phyloP scores from a whole-genome alignment of 2,888 invertebrate species.

The Serrognathus titanus region DNA sequence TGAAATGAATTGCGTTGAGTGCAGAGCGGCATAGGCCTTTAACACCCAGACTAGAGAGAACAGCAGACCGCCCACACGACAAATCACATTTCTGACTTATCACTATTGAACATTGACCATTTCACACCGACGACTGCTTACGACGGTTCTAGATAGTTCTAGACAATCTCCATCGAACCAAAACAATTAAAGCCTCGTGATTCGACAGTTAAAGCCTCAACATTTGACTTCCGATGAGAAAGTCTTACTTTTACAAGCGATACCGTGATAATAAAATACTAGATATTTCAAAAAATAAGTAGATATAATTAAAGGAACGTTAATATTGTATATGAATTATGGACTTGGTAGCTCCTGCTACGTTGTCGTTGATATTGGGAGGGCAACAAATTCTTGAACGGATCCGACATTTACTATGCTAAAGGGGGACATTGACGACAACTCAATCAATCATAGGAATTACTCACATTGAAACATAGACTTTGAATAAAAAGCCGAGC shows the following conservation, averaged over 20 bases:
- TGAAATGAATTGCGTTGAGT: constrained; percentile 31
- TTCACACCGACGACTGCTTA: constrained; percentile 24
- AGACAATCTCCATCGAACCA: constrained; percentile 16
- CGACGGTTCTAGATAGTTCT: constrained; percentile 17
- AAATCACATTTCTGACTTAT: constrained; percentile 34
- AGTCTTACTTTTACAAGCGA: constrained; percentile 17
- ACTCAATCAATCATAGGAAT: constrained; percentile 30
- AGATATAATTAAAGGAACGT: constrained; percentile 28
- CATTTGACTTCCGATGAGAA: constrained; percentile 16
- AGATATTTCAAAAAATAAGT: constrained; percentile 15
- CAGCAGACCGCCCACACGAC: constrained; percentile 37
- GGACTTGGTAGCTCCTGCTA: constrained; percentile 29
- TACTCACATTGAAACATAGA: constrained; percentile 35
- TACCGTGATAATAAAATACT: constrained; percentile 26
- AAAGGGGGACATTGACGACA: constrained; percentile 35
- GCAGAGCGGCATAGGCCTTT: constrained; percentile 28
- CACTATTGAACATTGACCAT: constrained; percentile 30
- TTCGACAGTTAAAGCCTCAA: constrained; percentile 13
- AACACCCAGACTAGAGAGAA: constrained; percentile 44
- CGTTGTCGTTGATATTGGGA: constrained; percentile 40
- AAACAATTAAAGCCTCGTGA: constrained; percentile 17
- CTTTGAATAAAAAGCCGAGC: constrained; percentile 29
- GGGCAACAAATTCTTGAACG: constrained; percentile 42
- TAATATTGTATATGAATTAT: constrained; percentile 19
- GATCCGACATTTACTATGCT: constrained; percentile 45